These are phyloP conservation scores for Styela plicata DNA, from an alignment of 23 tunicate genomes.

Conservation along the genomic window DNA sequence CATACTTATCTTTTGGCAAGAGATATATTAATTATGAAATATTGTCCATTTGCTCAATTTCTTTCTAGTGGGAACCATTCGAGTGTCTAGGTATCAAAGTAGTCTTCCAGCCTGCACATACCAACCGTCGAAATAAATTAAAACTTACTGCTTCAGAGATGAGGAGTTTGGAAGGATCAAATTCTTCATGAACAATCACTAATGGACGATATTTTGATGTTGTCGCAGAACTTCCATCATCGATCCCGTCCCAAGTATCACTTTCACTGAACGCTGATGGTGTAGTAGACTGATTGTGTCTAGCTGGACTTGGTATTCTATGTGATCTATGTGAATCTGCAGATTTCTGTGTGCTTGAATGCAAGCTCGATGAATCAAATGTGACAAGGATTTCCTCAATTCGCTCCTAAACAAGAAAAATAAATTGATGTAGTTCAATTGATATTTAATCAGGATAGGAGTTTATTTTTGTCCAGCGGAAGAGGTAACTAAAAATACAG, in stretches of 20 bases:
- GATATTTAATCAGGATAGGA: too few species aligned
- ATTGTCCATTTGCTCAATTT: too few species aligned
- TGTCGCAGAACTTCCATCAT: neutral
- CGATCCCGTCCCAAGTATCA: conserved; percentile 2
- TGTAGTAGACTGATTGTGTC: neutral
- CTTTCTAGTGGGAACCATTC: too few species aligned
- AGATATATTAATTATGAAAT: too few species aligned
- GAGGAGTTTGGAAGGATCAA: neutral
- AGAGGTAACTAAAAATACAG: too few species aligned
- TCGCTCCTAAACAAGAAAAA: too few species aligned
- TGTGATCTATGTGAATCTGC: neutral
- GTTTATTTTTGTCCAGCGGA: too few species aligned
- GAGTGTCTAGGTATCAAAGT: too few species aligned
- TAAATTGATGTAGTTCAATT: too few species aligned
- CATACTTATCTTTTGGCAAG: too few species aligned
- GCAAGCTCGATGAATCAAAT: neutral
- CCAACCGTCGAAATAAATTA: too few species aligned
- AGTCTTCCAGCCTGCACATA: too few species aligned
- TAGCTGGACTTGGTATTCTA: neutral
- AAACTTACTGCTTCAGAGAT: conserved; percentile 3
- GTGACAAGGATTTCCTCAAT: neutral
- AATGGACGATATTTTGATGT: neutral
- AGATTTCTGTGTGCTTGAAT: neutral
- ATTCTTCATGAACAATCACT: neutral
- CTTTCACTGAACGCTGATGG: neutral